These are phyloP conservation scores for Pseudocheirus occidentalis DNA, from an alignment of 2,797 vertebrate species.

Conservation along the genomic window DNA sequence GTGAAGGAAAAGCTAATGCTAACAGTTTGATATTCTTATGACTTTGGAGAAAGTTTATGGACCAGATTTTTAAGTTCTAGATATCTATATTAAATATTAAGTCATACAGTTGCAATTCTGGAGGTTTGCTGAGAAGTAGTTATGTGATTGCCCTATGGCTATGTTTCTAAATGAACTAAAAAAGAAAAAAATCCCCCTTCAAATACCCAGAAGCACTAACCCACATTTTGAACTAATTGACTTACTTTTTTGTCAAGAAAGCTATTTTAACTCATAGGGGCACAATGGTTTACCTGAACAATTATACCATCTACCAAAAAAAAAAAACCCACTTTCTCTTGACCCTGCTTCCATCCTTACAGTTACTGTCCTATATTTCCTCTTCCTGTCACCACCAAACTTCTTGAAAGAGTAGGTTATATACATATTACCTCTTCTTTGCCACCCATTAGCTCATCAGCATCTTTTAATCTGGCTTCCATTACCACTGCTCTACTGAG, in stretches of 20 bases:
- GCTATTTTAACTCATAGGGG: constrained; percentile 78
- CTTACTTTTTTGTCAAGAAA: constrained; percentile 79
- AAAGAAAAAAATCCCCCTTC: constrained; percentile 72
- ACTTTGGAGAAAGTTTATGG: constrained; percentile 56
- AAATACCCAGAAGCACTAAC: constrained; percentile 83
- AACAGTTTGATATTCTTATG: not conserved
- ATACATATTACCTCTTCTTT: not conserved
- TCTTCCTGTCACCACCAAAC: not conserved
- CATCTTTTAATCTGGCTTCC: not conserved
- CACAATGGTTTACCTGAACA: constrained; percentile 76
- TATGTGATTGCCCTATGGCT: constrained; percentile 71
- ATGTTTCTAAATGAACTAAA: constrained; percentile 79
- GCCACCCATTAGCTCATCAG: not conserved
- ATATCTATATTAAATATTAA: constrained; percentile 47
- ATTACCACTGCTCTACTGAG: not conserved
- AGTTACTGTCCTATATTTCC: constrained; percentile 2
- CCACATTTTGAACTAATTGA: constrained; percentile 84
- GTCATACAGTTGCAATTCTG: constrained; percentile 44
- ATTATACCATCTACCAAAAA: constrained; percentile 42
- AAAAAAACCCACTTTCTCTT: not conserved
- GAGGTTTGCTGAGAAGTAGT: constrained; percentile 26
- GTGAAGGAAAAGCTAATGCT: not conserved
- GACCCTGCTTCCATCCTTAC: not conserved
- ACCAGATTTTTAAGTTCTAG: constrained; percentile 55
- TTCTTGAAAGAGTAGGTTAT: not conserved